These are phyloP conservation scores for Watsonalla cultraria DNA, from an alignment of 2,888 invertebrate genomes.

Conservation along the genomic window DNA sequence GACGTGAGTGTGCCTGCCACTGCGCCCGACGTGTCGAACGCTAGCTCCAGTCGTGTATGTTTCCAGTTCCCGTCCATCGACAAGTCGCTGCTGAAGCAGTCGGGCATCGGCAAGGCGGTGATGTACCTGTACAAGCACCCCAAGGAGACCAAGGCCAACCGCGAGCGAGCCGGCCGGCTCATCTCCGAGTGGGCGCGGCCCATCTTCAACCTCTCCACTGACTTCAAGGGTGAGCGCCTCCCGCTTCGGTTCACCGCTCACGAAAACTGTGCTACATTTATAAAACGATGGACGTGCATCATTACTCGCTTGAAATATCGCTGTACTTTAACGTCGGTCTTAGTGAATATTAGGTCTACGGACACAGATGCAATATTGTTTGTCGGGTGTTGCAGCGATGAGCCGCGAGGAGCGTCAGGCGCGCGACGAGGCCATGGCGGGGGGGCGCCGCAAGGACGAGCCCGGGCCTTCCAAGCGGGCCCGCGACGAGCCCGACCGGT, in stretches of 20 bases:
- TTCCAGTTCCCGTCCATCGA: conserved; percentile 91
- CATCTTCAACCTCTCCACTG: conserved; percentile 91
- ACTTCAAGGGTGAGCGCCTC: conserved; percentile 48
- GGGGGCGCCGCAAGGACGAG: conserved; percentile 61
- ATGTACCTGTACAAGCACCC: conserved; percentile 99
- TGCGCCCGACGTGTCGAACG: neutral
- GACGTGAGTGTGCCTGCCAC: conserved; percentile 78
- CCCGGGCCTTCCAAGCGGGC: conserved; percentile 23
- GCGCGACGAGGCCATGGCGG: conserved; percentile 80
- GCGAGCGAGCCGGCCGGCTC: conserved; percentile 92
- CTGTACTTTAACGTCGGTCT: no score
- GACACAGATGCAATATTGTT: neutral
- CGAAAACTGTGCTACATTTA: no score
- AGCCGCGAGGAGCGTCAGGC: conserved; percentile 96
- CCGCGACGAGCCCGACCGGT: conserved; percentile 79
- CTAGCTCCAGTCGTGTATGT: neutral
- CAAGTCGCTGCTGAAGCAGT: conserved; percentile 93
- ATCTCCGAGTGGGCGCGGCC: conserved; percentile 99
- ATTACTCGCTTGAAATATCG: no score
- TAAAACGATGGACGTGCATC: no score
- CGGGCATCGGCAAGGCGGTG: conserved; percentile 98
- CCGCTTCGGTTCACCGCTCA: no score
- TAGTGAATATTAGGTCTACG: neutral
- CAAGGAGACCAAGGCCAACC: conserved; percentile 95
- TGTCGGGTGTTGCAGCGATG: conserved; percentile 78